Evolutionary conservation across 2,797 vertebrate genomes (phyloP), one percentile per base, ranked within the genome.

Genomic region (Cercopithecus neglectus): DNA sequence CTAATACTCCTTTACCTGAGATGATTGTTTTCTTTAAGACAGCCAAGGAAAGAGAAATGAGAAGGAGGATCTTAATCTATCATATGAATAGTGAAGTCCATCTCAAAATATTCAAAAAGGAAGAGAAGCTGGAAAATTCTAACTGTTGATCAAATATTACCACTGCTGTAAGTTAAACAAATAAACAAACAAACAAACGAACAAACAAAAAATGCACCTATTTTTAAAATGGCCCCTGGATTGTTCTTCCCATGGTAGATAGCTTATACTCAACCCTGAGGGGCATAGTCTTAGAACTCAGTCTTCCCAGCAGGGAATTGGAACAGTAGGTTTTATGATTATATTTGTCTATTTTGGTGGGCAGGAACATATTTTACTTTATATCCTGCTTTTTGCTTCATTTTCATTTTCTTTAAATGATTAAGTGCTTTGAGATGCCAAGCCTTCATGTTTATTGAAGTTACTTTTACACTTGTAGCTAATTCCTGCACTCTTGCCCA

Each of bases 331-430:
- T 41, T 92, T 97, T 85, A 30, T 22, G 39, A 67, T 59, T 75
- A 91, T 30, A 28, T 19, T 55, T 90, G 91, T 76, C 57, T 64
- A 89, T 72, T 87, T 81, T 82, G 53, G n/a, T 41, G 28, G 46
- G 33, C 92, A 48, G 70, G 21, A 94, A 70, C 28, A 8, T 48
- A 76, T 97, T 94, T 95, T 3, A 82, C n/a, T 91, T 91, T 67
- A 46, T 59, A 50, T 33, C 4, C 21, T 55, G 19, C 19, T 82
- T 96, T 96, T 82, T 61, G 30, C 16, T 95, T 96, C n/a, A 72
- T 87, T 92, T 95, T 79, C 50, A 53, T 86, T 95, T 39, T 94
- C 48, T 96, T 91, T 24, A 74, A 94, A 48, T 86, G 92, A 92
- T 87, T 74, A 50, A 59, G 26, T 30, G 46, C 16, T 94, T 91